phyloP scores from a whole-genome alignment of 2,113 vertebrate species.

The Fregata magnificens region DNA sequence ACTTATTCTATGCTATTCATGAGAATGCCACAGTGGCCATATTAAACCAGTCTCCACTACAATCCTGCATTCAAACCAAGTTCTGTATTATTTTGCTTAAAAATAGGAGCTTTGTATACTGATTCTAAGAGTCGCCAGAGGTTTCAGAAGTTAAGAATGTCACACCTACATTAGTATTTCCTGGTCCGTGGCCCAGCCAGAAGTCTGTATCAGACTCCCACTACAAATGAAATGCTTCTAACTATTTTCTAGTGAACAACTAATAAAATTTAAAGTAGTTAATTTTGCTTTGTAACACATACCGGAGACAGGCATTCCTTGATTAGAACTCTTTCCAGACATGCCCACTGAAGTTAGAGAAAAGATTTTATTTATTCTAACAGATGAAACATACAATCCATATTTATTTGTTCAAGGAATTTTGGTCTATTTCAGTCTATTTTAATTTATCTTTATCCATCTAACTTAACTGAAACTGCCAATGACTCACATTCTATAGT shows the following conservation, averaged over 20 bases:
- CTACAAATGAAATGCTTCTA: not conserved
- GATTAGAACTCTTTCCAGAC: not conserved
- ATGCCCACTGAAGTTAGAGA: not conserved
- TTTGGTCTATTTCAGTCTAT: not conserved
- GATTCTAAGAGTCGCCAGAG: not conserved
- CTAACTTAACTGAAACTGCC: not conserved
- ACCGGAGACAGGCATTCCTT: not conserved
- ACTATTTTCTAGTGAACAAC: not conserved
- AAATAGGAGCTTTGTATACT: not conserved
- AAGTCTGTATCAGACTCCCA: not conserved
- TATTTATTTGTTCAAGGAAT: not conserved
- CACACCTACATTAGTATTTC: not conserved
- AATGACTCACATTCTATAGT: not conserved
- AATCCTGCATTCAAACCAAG: not conserved
- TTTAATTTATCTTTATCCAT: not conserved
- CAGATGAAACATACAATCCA: not conserved
- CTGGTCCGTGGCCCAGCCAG: not conserved
- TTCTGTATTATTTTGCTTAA: not conserved
- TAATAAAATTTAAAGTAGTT: not conserved
- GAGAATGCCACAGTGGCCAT: not conserved
- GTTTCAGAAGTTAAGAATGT: not conserved
- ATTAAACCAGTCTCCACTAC: not conserved
- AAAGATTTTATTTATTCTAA: not conserved
- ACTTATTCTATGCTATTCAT: not conserved
- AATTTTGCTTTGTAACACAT: not conserved